Conservation (phyloP, 2,888 invertebrate species). For the Diloba caeruleocephala region DNA sequence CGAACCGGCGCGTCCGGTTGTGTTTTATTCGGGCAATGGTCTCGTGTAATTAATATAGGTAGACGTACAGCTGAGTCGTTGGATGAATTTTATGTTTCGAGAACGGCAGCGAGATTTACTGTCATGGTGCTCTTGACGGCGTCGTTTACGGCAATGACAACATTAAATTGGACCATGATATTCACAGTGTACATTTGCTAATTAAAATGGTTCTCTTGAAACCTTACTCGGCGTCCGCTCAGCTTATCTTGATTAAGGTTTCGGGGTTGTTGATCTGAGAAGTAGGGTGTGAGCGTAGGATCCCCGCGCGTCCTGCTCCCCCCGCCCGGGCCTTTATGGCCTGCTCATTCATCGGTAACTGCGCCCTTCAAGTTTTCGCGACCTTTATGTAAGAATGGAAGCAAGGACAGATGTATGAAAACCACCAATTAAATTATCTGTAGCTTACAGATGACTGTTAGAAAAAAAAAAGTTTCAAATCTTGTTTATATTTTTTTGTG, state of each 20-base stretch:
- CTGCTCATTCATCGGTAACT: conserved; percentile 77
- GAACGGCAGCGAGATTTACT: conserved; percentile 60
- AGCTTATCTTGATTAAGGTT: conserved; percentile 82
- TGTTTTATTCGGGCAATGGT: conserved; percentile 66
- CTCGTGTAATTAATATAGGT: conserved; percentile 63
- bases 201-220: conserved; percentile 72
- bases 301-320: conserved; percentile 44
- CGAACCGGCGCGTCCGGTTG: conserved; percentile 66
- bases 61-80: conserved; percentile 47
- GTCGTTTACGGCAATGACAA: conserved; percentile 50
- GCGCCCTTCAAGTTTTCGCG: conserved; percentile 80
- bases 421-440: conserved; percentile 20
- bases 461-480: too few relatives aligned
- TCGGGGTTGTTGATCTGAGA: conserved; percentile 84
- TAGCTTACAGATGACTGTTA: too few relatives aligned
- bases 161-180: conserved; percentile 47
- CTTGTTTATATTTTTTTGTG: too few relatives aligned
- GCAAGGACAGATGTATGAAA: conserved; percentile 70
- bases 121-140: conserved; percentile 43
- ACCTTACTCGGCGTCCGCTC: conserved; percentile 66
- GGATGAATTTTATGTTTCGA: conserved; percentile 58
- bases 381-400: conserved; percentile 77
- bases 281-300: conserved; percentile 65
- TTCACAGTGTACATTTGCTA: conserved; percentile 63
- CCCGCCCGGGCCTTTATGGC: conserved; percentile 69